Conservation (phyloP, 1,140 invertebrate genomes). For the Anoplophora glabripennis region DNA sequence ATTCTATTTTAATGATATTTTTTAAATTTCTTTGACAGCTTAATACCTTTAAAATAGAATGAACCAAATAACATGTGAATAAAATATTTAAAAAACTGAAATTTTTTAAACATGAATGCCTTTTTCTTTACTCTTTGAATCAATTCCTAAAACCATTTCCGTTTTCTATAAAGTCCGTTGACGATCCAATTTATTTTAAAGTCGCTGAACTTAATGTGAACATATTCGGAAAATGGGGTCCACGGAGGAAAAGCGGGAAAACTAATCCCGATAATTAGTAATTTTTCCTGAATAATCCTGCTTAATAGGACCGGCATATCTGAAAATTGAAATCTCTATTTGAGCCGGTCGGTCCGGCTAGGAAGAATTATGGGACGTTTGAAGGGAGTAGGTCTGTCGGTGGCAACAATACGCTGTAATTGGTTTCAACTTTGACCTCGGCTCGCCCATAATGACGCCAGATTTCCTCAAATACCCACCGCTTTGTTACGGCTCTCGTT, state of each 20-base stretch:
- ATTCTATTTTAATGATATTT: too few species aligned
- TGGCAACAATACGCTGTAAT: slow-evolving; percentile 36
- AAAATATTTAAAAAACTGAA: too few species aligned
- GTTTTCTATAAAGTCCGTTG: too few species aligned
- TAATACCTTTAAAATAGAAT: too few species aligned
- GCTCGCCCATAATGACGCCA: slow-evolving; percentile 33
- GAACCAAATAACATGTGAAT: too few species aligned
- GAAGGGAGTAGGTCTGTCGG: slow-evolving; percentile 25
- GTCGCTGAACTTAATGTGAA: too few species aligned
- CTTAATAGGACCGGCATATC: slow-evolving; percentile 20
- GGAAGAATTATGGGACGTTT: slow-evolving; percentile 21
- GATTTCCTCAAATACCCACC: slow-evolving; percentile 11
- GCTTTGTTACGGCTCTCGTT: not conserved
- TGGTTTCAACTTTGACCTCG: slow-evolving; percentile 35
- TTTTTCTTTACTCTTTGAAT: too few species aligned
- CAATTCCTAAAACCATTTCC: too few species aligned
- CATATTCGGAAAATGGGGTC: too few species aligned
- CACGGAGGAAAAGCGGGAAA: not conserved
- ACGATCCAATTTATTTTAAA: too few species aligned
- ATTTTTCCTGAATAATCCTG: slow-evolving; percentile 7
- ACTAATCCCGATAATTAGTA: not conserved
- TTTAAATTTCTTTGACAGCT: too few species aligned
- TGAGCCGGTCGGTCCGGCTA: slow-evolving; percentile 19
- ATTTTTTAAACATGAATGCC: too few species aligned
- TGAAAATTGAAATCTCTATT: slow-evolving; percentile 33